A percentile compares a stretch with the other conserved stretches of the same genome.
These are phyloP conservation scores for Drosophila pallidifrons DNA, from an alignment of 1,140 invertebrate genomes.

Conservation along the genomic window DNA sequence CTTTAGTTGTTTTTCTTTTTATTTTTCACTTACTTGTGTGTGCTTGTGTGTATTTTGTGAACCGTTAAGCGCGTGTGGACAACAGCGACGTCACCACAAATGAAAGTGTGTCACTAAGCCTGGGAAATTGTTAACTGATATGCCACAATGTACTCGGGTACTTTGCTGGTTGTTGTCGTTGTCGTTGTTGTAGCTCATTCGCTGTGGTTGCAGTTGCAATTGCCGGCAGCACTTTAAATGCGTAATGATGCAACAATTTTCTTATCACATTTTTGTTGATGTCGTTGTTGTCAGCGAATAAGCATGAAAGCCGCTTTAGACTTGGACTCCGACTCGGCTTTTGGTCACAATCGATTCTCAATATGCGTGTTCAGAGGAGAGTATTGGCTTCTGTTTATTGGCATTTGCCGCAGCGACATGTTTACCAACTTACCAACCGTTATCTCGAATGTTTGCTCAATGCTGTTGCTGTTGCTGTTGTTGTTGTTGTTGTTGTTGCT, in stretches of 20 bases:
- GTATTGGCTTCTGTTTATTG: conserved; percentile 40
- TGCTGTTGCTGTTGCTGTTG: conserved; percentile 7
- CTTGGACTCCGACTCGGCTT: neutral
- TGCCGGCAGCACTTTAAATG: conserved; percentile 44
- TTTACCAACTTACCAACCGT: conserved; percentile 41
- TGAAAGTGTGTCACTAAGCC: conserved; percentile 78
- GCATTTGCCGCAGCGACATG: conserved; percentile 38
- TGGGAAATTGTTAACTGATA: conserved; percentile 76
- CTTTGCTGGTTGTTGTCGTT: conserved; percentile 29
- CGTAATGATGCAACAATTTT: conserved; percentile 81
- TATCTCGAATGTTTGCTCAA: conserved; percentile 45
- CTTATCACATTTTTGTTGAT: conserved; percentile 66
- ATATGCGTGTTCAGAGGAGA: conserved; percentile 1
- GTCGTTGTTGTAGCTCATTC: conserved; percentile 7
- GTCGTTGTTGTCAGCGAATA: conserved; percentile 35
- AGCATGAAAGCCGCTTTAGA: conserved; percentile 22
- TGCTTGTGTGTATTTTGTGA: conserved; percentile 17
- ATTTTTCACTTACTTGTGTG: neutral
- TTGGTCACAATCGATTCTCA: conserved; percentile 29
- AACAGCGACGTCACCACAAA: conserved; percentile 46
- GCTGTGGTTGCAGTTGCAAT: conserved; percentile 9
- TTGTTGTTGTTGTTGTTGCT: conserved; percentile 10
- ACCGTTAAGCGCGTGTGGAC: conserved; percentile 74
- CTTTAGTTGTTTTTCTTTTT: neutral
- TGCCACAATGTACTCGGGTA: conserved; percentile 27